Conservation (phyloP, 2,113 vertebrate genomes). For the Aptenodytes patagonicus region DNA sequence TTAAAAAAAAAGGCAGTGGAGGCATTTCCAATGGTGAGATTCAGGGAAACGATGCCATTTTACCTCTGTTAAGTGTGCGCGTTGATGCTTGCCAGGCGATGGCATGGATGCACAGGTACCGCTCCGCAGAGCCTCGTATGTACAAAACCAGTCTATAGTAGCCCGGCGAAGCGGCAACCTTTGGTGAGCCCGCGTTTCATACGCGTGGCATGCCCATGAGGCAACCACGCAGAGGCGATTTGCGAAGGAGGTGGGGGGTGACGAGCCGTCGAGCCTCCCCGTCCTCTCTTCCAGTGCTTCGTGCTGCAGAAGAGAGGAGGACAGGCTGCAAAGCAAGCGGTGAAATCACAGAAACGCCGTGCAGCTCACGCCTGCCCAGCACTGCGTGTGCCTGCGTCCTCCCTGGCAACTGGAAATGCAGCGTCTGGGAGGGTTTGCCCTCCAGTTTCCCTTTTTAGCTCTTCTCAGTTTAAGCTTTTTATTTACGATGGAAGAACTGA, state of each 20-base stretch:
- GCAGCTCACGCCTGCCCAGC: rapidly evolving
- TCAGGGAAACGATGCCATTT: background rate
- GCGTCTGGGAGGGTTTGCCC: too few species aligned
- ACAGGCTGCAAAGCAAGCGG: background rate
- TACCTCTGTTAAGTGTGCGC: rapidly evolving
- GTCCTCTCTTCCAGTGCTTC: rapidly evolving
- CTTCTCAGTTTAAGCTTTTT: background rate
- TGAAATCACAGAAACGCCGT: rapidly evolving
- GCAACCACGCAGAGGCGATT: rapidly evolving
- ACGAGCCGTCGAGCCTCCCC: rapidly evolving
- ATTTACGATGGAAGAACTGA: background rate
- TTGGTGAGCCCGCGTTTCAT: rapidly evolving
- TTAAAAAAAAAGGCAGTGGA: too few species aligned
- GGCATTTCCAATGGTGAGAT: background rate
- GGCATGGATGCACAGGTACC: rapidly evolving
- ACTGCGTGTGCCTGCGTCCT: background rate
- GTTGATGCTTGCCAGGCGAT: rapidly evolving
- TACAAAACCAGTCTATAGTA: rapidly evolving
- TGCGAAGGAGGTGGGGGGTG: background rate
- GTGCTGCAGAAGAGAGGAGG: rapidly evolving
- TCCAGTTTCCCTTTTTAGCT: rapidly evolving
- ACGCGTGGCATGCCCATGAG: rapidly evolving
- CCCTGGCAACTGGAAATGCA: background rate
- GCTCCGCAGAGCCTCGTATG: too few species aligned
- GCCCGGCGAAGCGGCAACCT: rapidly evolving